Base-by-base conservation (phyloP, 2,797 vertebrate genomes). In the Erethizon dorsatum region DNA sequence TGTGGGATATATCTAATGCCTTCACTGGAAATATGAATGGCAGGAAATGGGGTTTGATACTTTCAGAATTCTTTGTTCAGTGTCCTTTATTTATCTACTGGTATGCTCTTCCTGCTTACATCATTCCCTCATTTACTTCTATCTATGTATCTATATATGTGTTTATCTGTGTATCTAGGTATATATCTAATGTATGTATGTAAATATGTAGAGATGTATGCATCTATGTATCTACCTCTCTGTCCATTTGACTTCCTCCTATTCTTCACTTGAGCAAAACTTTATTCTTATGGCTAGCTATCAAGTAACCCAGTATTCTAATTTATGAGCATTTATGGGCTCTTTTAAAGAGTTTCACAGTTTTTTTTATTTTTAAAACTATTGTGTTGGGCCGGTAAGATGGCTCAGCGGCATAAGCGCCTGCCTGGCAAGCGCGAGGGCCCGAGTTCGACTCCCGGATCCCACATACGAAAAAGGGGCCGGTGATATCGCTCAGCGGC, bases 11-110 rank as follows among this genome's bases (percentile, higher is more conserved):
- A 93, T 83, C 52, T 89, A 77, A 14, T 57, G 6, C 37, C 20
- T 67, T 69, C 10, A 73, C 5, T 37, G 31, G n/a, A 83, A 1
- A 33, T 87, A 52, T 8, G 31, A 93, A 94, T 69, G 56, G n/a
- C 31, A 86, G 8, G 6, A 91, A 88, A 78, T 79, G 63, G 26
- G 12, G 20, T 75, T 52, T 92, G 24, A 33, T 61, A 17, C 12
- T 45, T 96, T 80, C 37, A 86, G 69, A 97, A 96, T 75, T 93
- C 31, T 86, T 91, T 94, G 75, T 83, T 96, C 26, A 88, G 2
- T 67, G 26, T 8, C 22, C 61, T 91, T 93, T 82, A 88, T 37
- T 73, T 50, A 63, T 75, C 56, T 20, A n/a, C 24, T 67, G 31
- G 2, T 50, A 89, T 79, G 5, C 14, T 83, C 37, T 78, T 45